Evolutionary conservation across 2,888 invertebrate genomes (phyloP).

Genomic region (Carcina quercana): DNA sequence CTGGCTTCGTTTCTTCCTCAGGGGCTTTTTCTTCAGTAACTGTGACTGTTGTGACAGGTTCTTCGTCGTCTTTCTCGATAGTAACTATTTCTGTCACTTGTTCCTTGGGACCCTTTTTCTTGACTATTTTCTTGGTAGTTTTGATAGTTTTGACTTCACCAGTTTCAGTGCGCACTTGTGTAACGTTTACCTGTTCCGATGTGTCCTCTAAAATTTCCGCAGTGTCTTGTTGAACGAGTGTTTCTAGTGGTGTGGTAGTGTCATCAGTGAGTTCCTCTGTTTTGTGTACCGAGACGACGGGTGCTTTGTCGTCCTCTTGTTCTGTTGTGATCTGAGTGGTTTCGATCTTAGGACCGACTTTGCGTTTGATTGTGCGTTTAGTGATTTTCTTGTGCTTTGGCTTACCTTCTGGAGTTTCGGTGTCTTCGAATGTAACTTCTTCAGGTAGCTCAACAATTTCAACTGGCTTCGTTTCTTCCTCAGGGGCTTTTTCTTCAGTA

Average conservation of each 20-base stretch:
- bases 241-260: conserved; percentile 15
- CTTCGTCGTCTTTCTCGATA: conserved; percentile 15
- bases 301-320: conserved; percentile 20
- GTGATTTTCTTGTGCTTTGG: conserved; percentile 16
- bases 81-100: conserved; percentile 20
- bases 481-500: conserved; percentile 37
- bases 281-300: conserved; percentile 24
- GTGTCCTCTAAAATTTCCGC: conserved; percentile 23
- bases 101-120: conserved; percentile 12
- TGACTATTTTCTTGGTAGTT: conserved; percentile 22
- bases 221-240: conserved; percentile 26
- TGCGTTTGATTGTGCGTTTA: conserved; percentile 50
- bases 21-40: conserved; percentile 40
- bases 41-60: conserved; percentile 19
- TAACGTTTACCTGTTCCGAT: conserved; percentile 26
- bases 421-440: conserved; percentile 17
- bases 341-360: conserved; percentile 27
- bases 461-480: conserved; percentile 11
- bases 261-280: conserved; percentile 23
- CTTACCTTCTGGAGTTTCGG: conserved; percentile 18
- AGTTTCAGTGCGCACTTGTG: conserved; percentile 14
- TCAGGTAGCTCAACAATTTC: conserved; percentile 20
- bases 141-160: conserved; percentile 15
- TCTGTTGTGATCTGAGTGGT: conserved; percentile 21
- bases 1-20: conserved; percentile 15